Percentiles rank a stretch among this genome's conserved stretches.
Evolutionary conservation across 2,888 invertebrate species (phyloP).

Genomic region (Diachrysia chrysitis): DNA sequence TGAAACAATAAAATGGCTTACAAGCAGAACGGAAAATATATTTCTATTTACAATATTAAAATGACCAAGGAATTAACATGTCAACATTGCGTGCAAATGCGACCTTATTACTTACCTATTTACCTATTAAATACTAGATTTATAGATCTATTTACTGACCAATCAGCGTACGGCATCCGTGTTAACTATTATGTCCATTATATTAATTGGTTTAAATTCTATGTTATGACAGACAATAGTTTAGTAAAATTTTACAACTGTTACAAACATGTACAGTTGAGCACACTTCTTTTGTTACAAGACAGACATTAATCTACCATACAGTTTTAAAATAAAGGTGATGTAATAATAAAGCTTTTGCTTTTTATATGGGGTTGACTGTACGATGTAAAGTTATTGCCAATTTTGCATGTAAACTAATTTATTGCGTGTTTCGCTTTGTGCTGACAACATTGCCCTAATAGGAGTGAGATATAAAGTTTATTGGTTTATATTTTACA

Average conservation of each 20-base stretch:
- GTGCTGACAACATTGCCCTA: constrained; percentile 35
- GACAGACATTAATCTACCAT: not conserved
- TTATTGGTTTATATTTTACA: constrained; percentile 36
- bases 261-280: constrained; percentile 31
- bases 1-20: constrained; percentile 29
- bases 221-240: constrained; percentile 20
- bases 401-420: constrained; percentile 38
- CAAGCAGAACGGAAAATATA: constrained; percentile 40
- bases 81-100: constrained; percentile 40
- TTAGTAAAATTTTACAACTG: constrained; percentile 32
- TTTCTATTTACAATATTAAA: constrained; percentile 40
- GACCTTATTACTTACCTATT: constrained; percentile 33
- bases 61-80: constrained; percentile 45
- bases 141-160: constrained; percentile 36
- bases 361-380: not conserved
- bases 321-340: not conserved
- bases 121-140: constrained; percentile 38
- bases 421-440: constrained; percentile 36
- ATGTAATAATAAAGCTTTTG: not conserved
- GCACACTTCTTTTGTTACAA: not conserved
- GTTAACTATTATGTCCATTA: constrained; percentile 25
- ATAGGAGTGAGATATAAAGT: constrained; percentile 28
- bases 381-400: constrained; percentile 32
- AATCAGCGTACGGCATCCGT: constrained; percentile 38
- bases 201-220: constrained; percentile 32